Evolutionary conservation across 35 echinoderm and acorn worm genomes (phyloP).

Genomic region (Chiridota heheva): DNA sequence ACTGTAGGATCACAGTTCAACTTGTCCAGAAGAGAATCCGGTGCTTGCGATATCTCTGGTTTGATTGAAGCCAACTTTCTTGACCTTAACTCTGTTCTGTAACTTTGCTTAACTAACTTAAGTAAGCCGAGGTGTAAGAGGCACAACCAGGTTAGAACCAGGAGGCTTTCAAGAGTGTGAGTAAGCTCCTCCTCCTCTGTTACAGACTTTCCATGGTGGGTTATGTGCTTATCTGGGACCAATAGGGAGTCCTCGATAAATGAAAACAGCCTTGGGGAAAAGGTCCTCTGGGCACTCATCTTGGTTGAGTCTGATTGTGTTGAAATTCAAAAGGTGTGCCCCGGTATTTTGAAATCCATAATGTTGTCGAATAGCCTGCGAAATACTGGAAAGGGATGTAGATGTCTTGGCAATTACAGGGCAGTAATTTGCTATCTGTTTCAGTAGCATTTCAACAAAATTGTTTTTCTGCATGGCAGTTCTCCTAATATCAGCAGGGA

Average conservation of each 20-base stretch:
- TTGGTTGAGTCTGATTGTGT: constrained; percentile 1
- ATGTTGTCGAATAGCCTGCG: constrained; percentile 38
- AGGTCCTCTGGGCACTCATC: constrained; percentile 45
- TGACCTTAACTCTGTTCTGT: no score
- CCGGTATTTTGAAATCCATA: constrained; percentile 52
- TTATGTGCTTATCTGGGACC: neutral
- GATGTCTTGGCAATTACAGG: constrained; percentile 26
- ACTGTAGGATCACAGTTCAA: no score
- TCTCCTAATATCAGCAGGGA: neutral
- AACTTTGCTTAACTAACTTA: no score
- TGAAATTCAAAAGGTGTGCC: constrained; percentile 15
- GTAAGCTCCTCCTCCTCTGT: constrained; percentile 10
- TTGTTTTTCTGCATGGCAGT: constrained; percentile 50
- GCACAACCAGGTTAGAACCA: constrained; percentile 4
- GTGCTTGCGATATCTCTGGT: no score
- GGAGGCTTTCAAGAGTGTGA: constrained; percentile 16
- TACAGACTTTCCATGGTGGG: constrained; percentile 1
- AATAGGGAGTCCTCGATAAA: constrained; percentile 25
- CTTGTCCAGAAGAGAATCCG: no score
- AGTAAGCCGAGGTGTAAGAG: neutral
- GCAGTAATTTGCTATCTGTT: constrained; percentile 51
- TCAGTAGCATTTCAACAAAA: constrained; percentile 35
- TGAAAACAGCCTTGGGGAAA: constrained; percentile 21
- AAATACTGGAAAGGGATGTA: constrained; percentile 21
- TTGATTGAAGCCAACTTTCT: no score